These are phyloP conservation scores for Drosophila rellima DNA, from an alignment of 2,888 invertebrate species.

Conservation along the genomic window DNA sequence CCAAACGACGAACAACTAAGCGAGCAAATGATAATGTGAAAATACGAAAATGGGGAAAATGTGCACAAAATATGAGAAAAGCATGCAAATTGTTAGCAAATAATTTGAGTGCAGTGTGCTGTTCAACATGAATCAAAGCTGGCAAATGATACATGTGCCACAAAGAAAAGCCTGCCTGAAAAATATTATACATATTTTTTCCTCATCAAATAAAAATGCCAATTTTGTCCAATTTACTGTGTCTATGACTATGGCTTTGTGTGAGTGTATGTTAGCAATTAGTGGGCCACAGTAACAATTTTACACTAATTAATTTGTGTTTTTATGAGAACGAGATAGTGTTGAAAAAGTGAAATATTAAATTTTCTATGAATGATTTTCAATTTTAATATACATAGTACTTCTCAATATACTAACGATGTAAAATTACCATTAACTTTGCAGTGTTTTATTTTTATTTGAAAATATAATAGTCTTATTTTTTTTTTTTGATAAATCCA, in stretches of 20 bases:
- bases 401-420: too few species aligned
- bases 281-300: conserved; percentile 13
- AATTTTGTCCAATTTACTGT: conserved; percentile 8
- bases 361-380: too few species aligned
- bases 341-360: neutral
- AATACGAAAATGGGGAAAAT: too few species aligned
- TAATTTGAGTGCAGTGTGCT: conserved; percentile 65
- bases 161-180: conserved; percentile 5
- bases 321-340: neutral
- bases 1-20: neutral
- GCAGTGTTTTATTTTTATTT: too few species aligned
- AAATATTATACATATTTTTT: conserved; percentile 4
- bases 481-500: too few species aligned
- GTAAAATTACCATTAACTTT: too few species aligned
- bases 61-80: conserved; percentile 47
- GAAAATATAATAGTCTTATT: too few species aligned
- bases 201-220: conserved; percentile 4
- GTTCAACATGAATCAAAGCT: conserved; percentile 40
- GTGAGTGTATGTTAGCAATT: conserved; percentile 24
- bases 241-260: neutral
- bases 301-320: conserved; percentile 32
- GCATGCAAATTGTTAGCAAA: conserved; percentile 19
- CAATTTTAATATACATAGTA: too few species aligned
- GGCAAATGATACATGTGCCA: conserved; percentile 20
- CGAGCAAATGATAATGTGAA: conserved; percentile 21